Base-by-base conservation (phyloP, 2,888 invertebrate genomes). In the Polydrusus tereticollis region DNA sequence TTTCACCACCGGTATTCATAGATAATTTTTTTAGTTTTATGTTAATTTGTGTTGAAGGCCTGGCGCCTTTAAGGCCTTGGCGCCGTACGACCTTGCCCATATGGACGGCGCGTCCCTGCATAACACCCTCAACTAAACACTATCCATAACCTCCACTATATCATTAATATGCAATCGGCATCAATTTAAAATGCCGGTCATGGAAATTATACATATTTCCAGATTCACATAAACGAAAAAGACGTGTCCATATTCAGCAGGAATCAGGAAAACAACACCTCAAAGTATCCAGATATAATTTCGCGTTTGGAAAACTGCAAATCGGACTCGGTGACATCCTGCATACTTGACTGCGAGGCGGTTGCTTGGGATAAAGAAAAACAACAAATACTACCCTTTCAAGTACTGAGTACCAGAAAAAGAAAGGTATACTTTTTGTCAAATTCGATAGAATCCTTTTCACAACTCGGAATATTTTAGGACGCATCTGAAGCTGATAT, bases 271-370 rank as follows among this genome's bases (percentile, higher is more conserved):
- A 92, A 97, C 84, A 96, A 95, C 83, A 96, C 96, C 0, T 88
- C 90, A 66, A 99, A 99, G 85, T 99, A 98, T 88, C 99, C 99
- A 0, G 99, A 99, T 86, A 89, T 99, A 41, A 91, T 98, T 76
- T 86, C 89, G 0, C 87, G 94, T 52, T 88, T 97, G 79, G 87
- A 88, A 20, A 81, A 87, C 21, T 88, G 92, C 59, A 86, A 89
- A 76, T 86, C 85, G 67, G 85, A 85, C 0, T 78, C 81, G 0
- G 94, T 97, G 0, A 86, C 87, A 52, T 94, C 94, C 33, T 98
- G 95, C 84, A 94, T 99, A 79, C 86, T 99, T 70, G 99, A 99
- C 87, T 93, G 96, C 75, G 99, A 99, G 87, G 96, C 96, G 3
- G 99, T 99, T 1, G 99, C 99, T 0, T 99, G 96, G 93, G 98